Evolutionary conservation across 2,797 vertebrate genomes (phyloP).

Genomic region (Gallirallus australis): DNA sequence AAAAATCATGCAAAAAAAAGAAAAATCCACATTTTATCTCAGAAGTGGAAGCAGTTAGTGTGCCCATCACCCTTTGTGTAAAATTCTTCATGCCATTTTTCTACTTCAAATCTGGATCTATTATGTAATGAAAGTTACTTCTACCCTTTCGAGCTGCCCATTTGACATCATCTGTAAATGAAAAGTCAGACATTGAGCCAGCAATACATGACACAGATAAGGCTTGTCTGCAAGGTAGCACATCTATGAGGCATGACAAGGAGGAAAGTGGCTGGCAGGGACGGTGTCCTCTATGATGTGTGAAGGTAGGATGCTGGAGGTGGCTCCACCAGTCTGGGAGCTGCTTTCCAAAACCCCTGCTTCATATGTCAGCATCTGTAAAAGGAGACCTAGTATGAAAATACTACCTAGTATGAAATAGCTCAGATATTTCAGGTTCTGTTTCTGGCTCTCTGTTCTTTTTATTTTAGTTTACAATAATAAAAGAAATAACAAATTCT

Average conservation of each 20-base stretch:
- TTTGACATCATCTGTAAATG: not conserved
- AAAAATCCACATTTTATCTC: not conserved
- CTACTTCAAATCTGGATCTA: not conserved
- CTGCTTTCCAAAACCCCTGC: not conserved
- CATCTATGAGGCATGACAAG: not conserved
- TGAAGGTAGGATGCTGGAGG: not conserved
- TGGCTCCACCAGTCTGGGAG: not conserved
- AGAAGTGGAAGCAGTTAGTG: not conserved
- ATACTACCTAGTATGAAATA: not conserved
- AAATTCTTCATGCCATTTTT: not conserved
- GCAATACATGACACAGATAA: accelerated
- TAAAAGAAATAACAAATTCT: not conserved
- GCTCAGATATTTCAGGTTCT: not conserved
- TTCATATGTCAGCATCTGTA: not conserved
- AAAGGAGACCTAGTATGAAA: not conserved
- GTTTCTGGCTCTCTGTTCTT: not conserved
- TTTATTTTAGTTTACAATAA: not conserved
- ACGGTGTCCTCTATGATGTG: not conserved
- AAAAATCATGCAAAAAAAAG: not conserved
- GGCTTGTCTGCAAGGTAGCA: not conserved
- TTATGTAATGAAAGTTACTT: not conserved
- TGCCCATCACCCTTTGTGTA: not conserved
- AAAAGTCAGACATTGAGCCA: not conserved
- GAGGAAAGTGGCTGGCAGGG: not conserved
- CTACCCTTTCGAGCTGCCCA: not conserved